phyloP scores from a whole-genome alignment of 2,113 vertebrate genomes.

The Vulpes vulpes region DNA sequence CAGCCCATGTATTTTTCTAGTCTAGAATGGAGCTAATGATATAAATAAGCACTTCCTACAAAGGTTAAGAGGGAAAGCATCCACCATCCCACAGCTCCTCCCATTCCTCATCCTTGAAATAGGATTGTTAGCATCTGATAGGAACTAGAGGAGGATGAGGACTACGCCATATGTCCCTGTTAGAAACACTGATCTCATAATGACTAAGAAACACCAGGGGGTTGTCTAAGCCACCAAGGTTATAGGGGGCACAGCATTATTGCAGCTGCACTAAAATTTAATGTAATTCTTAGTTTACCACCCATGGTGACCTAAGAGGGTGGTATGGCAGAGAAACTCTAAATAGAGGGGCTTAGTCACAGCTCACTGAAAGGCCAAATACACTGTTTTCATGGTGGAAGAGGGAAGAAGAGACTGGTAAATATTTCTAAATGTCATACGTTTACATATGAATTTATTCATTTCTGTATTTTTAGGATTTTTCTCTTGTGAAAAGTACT shows the following conservation, averaged over 20 bases:
- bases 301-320: background rate
- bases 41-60: slow-evolving; percentile 47
- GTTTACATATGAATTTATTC: background rate
- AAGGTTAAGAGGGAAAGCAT: slow-evolving; percentile 24
- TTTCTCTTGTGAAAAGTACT: background rate
- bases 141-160: background rate
- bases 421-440: slow-evolving; percentile 50
- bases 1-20: background rate
- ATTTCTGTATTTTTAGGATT: slow-evolving; percentile 40
- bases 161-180: slow-evolving; percentile 29
- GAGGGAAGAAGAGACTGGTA: slow-evolving; percentile 29
- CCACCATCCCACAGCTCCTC: background rate
- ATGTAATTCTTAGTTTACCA: slow-evolving; percentile 32
- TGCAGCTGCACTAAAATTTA: slow-evolving; percentile 54
- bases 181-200: slow-evolving; percentile 50
- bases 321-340: background rate
- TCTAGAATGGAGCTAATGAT: background rate
- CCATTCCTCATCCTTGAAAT: background rate
- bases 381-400: background rate
- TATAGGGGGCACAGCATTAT: slow-evolving; percentile 42
- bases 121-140: slow-evolving; percentile 13
- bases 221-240: slow-evolving; percentile 34
- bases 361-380: background rate
- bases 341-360: background rate
- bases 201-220: slow-evolving; percentile 53